Base-by-base conservation (phyloP, 2,888 invertebrate genomes). In the Noctua janthe region DNA sequence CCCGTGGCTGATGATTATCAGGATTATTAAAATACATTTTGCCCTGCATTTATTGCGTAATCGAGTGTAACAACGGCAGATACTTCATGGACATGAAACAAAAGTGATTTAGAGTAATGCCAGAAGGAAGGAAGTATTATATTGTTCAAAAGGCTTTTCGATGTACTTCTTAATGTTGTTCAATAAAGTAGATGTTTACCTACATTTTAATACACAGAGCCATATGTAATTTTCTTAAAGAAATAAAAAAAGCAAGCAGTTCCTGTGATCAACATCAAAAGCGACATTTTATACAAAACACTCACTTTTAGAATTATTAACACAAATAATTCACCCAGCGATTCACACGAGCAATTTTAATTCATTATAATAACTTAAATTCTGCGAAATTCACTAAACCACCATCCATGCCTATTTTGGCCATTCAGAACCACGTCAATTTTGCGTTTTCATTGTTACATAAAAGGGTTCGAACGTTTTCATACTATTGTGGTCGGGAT, bases 21-120 rank as follows among this genome's bases (percentile, higher is more conserved):
- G 3, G 17, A 8, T 70, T 49, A 64, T 62, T 74, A 47, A 72
- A 47, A 59, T 43, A 39, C 1, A 54, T 59, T 43, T 67, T 23
- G 6, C 29, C 29, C 39, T 72, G 43, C 59, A 76, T 74, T 77
- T 17, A 74, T 72, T 76, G 66, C 23, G 47, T 78, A 84, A 80
- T 85, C 73, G 69, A 77, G 51, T 73, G 67, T 74, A 73, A 83
- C 49, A 82, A 78, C 74, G 71, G 51, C 17, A 62, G 47, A 80
- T 72, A 77, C 62, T 87, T 72, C 20, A 66, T 47, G 23, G 56
- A 78, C 29, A 62, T 69, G 7, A 71, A 76, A 71, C 67, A 70
- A 84, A 81, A 77, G 47, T 66, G 69, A 80, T 87, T 84, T 74
- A 2, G 35, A 47, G 67, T 80, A 84, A 87, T 80, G 51, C 29